Evolutionary conservation across 2,888 invertebrate genomes (phyloP).

Genomic region (Altica lythri): DNA sequence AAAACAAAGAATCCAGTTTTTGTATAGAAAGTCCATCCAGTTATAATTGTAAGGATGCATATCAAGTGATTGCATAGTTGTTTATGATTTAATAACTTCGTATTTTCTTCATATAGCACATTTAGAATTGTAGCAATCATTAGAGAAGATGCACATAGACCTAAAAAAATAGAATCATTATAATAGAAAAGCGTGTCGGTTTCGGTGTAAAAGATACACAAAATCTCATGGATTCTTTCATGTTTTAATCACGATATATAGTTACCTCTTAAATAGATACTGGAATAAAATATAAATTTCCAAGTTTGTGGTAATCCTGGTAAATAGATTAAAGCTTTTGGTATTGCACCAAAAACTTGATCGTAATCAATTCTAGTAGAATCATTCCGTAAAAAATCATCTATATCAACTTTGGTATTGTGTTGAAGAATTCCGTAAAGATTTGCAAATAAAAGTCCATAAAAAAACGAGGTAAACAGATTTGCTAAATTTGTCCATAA

Average conservation of each 20-base stretch:
- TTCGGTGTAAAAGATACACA: no score
- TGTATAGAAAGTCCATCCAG: slow-evolving; percentile 24
- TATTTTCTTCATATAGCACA: slow-evolving; percentile 22
- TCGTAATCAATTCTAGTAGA: slow-evolving; percentile 12
- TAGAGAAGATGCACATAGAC: slow-evolving; percentile 24
- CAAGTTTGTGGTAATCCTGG: slow-evolving; percentile 22
- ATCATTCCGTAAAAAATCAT: slow-evolving; percentile 1
- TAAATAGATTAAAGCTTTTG: slow-evolving; percentile 21
- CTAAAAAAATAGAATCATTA: slow-evolving; percentile 17
- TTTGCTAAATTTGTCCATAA: slow-evolving; percentile 25
- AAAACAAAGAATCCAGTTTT: slow-evolving; percentile 17
- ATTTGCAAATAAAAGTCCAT: slow-evolving; percentile 19
- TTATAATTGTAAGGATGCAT: slow-evolving; percentile 10
- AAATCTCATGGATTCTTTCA: no score
- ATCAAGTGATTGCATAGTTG: slow-evolving; percentile 16
- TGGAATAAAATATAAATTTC: slow-evolving; percentile 29
- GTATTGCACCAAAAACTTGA: slow-evolving; percentile 25
- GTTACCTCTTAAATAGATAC: slow-evolving; percentile 24
- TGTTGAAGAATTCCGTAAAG: slow-evolving; percentile 24
- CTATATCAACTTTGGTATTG: slow-evolving; percentile 6
- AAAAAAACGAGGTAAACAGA: slow-evolving; percentile 15
- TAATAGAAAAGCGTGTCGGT: neutral
- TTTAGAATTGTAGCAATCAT: slow-evolving; percentile 25
- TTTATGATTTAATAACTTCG: slow-evolving; percentile 5
- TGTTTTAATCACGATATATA: no score